Base-by-base conservation (phyloP, 2,888 invertebrate species). In the Oegoconia quadripuncta region DNA sequence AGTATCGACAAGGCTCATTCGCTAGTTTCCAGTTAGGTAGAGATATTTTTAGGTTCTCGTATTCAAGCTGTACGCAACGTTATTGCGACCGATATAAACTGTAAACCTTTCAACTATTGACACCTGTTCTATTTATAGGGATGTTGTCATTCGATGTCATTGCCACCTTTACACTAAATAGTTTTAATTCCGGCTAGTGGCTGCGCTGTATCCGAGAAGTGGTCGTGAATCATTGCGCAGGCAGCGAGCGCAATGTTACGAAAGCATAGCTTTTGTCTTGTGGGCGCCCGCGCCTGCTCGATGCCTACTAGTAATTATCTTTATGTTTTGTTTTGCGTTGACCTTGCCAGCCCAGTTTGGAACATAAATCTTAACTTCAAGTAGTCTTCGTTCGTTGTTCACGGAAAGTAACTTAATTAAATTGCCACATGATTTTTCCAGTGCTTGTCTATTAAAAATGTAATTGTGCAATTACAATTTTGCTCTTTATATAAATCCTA, bases 221-320 rank as follows among this genome's bases (percentile, higher is more conserved):
- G 14, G 11, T 41, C 15, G 14, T 34, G 34, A 38, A 31, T 38
- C 39, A 34, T 34, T 34, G 39, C 34, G 29, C 34, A 28, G 17
- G 25, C 30, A 30, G 32, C 13, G 15, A 12, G 26, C 22, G 18
- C 41, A 29, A 32, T 28, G 38, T 42, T 30, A 34, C 37, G 37
- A 41, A 37, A 41, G 41, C 35, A 11, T 15, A 2, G 34, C 36
- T 34, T 33, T 41, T 41, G 37, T 41, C 34, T 37, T 34, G 27
- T 34, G 26, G 27, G 34, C 37, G 34, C 39, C 16, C 12, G 30
- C 35, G 28, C 33, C 13, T 16, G n/a, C 18, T 18, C 33, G 16
- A 37, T 37, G 37, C 14, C 29, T 37, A 27, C 22, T 36, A 41
- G 40, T 33, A 34, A 37, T 37, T 41, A 34, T 34, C 12, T 28